Percentiles rank a stretch among this genome's conserved stretches.
Conservation (phyloP, 2,113 vertebrate species). For the Procavia capensis region DNA sequence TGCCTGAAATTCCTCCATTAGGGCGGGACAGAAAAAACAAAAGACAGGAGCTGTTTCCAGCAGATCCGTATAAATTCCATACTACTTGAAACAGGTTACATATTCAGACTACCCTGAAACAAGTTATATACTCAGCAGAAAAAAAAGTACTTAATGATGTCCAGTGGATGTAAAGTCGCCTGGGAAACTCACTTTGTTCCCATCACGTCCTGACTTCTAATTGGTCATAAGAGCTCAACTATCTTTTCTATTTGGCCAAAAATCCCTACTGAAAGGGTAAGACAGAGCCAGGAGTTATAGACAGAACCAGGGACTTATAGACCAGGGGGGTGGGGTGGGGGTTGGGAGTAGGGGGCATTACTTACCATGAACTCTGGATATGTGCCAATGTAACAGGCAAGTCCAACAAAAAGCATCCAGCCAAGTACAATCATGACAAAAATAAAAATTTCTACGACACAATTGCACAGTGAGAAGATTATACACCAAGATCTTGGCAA, state of each 20-base stretch:
- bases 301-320: background rate
- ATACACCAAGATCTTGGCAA: conserved; percentile 58
- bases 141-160: background rate
- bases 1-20: conserved; percentile 13
- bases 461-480: conserved; percentile 26
- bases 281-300: background rate
- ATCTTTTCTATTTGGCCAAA: conserved; percentile 14
- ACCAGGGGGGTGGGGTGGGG: background rate
- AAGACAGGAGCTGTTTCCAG: background rate
- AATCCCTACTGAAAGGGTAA: background rate
- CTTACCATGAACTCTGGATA: conserved; percentile 77
- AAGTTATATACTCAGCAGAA: background rate
- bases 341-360: background rate
- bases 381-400: conserved; percentile 75
- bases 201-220: conserved; percentile 16
- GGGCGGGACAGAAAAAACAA: background rate
- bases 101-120: background rate
- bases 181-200: background rate
- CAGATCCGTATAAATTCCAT: background rate
- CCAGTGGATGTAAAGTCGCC: background rate
- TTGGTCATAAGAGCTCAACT: background rate
- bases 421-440: conserved; percentile 76
- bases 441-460: conserved; percentile 51
- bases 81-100: background rate
- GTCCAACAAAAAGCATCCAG: conserved; percentile 79